A percentile compares a stretch with the other conserved stretches of the same genome.
Conservation (phyloP, 2,888 invertebrate genomes). For the Tetramorium bicarinatum region DNA sequence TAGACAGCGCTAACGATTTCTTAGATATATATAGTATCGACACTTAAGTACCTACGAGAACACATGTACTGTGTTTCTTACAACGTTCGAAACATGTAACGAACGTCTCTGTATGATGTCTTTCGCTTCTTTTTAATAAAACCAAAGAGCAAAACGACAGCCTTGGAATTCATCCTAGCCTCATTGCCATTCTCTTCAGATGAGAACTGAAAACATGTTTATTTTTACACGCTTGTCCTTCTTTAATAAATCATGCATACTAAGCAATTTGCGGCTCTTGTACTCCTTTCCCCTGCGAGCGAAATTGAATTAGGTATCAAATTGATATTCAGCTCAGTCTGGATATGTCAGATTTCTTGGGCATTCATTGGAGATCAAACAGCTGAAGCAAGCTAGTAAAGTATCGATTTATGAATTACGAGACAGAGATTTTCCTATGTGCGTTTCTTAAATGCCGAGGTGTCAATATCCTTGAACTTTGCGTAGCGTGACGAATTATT, state of each 20-base stretch:
- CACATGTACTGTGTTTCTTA: slow-evolving; percentile 59
- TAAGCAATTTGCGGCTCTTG: slow-evolving; percentile 6
- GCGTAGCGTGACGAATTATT: slow-evolving; percentile 22
- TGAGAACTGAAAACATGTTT: neutral
- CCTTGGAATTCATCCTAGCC: slow-evolving; percentile 42
- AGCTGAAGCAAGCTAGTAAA: neutral
- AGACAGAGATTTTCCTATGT: slow-evolving; percentile 53
- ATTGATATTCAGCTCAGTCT: neutral
- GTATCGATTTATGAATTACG: slow-evolving; percentile 22
- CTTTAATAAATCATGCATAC: slow-evolving; percentile 13
- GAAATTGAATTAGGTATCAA: slow-evolving; percentile 18
- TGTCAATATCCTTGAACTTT: slow-evolving; percentile 49
- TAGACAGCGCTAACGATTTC: slow-evolving; percentile 50
- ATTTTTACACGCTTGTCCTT: slow-evolving; percentile 1
- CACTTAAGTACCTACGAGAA: slow-evolving; percentile 68
- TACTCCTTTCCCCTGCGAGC: slow-evolving; percentile 18
- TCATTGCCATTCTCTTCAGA: neutral
- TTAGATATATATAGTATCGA: slow-evolving; percentile 59
- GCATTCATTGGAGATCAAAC: neutral
- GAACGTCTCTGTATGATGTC: slow-evolving; percentile 69
- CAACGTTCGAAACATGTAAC: slow-evolving; percentile 54
- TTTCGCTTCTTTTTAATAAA: slow-evolving; percentile 83
- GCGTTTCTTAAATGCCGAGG: neutral
- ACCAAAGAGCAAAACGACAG: slow-evolving; percentile 82
- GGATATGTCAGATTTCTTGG: neutral